phyloP scores from a whole-genome alignment of 2,888 invertebrate species.

The Lymantria monacha region DNA sequence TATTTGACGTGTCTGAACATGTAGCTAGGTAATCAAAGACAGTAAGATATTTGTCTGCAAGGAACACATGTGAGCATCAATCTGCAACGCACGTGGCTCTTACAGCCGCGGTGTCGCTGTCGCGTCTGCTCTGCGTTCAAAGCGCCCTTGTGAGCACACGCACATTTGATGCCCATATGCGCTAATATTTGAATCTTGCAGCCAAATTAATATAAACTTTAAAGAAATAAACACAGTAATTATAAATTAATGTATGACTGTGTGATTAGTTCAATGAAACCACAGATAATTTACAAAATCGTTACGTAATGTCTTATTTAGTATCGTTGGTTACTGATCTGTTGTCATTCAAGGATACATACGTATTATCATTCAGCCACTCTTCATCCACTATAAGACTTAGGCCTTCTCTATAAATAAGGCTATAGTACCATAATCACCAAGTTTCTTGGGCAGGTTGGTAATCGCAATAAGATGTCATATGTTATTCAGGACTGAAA shows the following conservation, averaged over 20 bases:
- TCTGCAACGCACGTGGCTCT: conserved; percentile 69
- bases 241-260: not conserved
- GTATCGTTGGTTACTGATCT: too few relatives aligned
- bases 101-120: conserved; percentile 43
- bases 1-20: conserved; percentile 4
- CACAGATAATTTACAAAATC: not conserved
- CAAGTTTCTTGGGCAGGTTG: too few relatives aligned
- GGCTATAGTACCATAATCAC: too few relatives aligned
- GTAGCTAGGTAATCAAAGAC: conserved; percentile 31
- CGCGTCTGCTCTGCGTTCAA: conserved; percentile 48
- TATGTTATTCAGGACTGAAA: too few relatives aligned
- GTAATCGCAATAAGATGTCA: too few relatives aligned
- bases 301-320: too few relatives aligned
- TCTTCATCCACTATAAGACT: too few relatives aligned
- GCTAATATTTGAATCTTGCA: conserved; percentile 29
- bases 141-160: conserved; percentile 59
- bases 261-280: not conserved
- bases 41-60: conserved; percentile 24
- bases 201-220: conserved; percentile 9
- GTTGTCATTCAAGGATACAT: too few relatives aligned
- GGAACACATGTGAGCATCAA: conserved; percentile 51
- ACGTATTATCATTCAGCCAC: too few relatives aligned
- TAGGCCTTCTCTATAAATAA: too few relatives aligned
- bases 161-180: conserved; percentile 68
- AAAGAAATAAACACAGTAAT: conserved; percentile 3